Percentiles rank a stretch among this genome's conserved stretches.
Conservation (phyloP, 2,888 invertebrate species). For the Tigriopus californicus region DNA sequence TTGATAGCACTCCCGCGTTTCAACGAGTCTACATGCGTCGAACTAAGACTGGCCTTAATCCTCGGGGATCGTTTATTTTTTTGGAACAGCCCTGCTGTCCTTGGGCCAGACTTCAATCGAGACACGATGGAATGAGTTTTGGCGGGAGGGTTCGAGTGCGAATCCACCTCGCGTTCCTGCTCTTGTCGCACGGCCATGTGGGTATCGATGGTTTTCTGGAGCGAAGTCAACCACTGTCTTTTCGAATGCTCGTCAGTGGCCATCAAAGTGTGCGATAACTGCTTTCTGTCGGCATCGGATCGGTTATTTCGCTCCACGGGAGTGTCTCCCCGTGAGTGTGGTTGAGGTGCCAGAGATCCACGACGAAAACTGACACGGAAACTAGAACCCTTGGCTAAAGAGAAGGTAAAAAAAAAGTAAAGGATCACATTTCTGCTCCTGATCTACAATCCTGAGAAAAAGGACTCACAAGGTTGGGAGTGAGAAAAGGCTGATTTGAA, state of each 20-base stretch:
- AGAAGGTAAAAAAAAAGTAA: background rate
- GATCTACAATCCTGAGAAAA: no score
- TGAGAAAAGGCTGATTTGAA: background rate
- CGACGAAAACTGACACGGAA: background rate
- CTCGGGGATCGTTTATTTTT: background rate
- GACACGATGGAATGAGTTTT: no score
- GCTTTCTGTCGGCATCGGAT: background rate
- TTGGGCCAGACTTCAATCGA: background rate
- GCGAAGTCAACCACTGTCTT: background rate
- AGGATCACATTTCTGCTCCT: background rate
- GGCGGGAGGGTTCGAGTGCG: no score
- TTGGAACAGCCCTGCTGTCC: background rate
- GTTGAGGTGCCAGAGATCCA: background rate
- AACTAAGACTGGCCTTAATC: background rate
- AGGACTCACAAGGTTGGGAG: background rate
- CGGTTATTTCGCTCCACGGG: background rate
- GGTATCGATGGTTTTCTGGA: background rate
- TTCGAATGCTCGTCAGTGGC: constrained; percentile 7
- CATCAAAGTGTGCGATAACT: background rate
- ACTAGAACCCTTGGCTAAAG: background rate
- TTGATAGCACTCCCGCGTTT: background rate
- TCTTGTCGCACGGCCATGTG: no score
- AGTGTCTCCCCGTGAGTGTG: background rate
- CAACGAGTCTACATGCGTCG: background rate
- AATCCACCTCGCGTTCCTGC: no score